Conservation (phyloP, 2,113 vertebrate genomes). For the Archilochus colubris region DNA sequence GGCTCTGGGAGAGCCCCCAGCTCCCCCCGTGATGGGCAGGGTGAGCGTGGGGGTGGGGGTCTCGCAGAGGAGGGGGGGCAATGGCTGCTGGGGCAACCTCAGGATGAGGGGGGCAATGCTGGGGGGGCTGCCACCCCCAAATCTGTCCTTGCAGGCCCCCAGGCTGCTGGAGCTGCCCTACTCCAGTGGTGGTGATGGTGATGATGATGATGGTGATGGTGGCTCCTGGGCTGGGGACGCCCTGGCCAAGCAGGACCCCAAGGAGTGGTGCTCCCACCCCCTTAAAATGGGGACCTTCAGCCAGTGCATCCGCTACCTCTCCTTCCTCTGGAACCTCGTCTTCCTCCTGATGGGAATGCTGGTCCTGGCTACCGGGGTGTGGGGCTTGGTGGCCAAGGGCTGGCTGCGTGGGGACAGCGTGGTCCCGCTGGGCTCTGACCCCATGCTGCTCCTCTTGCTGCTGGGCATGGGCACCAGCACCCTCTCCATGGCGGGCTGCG, state of each 20-base stretch:
- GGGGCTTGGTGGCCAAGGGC: conserved; percentile 88
- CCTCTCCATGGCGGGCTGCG: conserved; percentile 83
- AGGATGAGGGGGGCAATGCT: not conserved
- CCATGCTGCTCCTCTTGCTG: conserved; percentile 82
- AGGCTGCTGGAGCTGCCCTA: conserved; percentile 17
- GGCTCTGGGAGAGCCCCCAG: not conserved
- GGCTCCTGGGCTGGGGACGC: not conserved
- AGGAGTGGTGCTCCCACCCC: accelerated
- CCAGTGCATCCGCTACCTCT: conserved; percentile 79
- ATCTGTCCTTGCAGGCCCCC: not conserved
- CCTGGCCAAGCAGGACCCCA: accelerated
- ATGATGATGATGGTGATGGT: not conserved
- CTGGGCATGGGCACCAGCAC: conserved; percentile 72
- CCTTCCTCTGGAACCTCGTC: conserved; percentile 83
- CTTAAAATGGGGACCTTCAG: not conserved
- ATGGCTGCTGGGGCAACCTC: not conserved
- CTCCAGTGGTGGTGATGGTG: not conserved
- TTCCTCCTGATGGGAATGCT: conserved; percentile 83
- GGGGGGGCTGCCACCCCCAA: not conserved
- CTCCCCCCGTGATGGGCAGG: too few species aligned
- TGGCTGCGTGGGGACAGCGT: conserved; percentile 75
- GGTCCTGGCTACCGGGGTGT: conserved; percentile 80
- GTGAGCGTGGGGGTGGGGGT: too few species aligned
- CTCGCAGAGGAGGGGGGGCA: accelerated
- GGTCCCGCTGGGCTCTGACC: conserved; percentile 77